Percentiles rank a stretch among this genome's conserved stretches.
Conservation (phyloP, 1,140 invertebrate genomes). For the Sycobia sp. region DNA sequence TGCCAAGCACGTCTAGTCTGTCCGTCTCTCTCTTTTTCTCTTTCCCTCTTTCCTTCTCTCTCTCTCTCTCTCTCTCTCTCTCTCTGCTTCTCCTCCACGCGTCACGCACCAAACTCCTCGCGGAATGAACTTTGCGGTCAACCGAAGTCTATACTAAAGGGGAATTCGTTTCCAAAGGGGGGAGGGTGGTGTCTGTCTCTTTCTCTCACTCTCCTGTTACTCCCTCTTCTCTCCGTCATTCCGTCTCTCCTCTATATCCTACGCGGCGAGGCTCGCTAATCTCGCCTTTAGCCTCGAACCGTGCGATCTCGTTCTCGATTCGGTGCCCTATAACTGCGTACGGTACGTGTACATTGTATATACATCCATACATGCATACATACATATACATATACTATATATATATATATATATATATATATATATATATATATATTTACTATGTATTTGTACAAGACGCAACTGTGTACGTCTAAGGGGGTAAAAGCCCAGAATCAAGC, state of each 20-base stretch:
- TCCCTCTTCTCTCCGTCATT: conserved; percentile 35
- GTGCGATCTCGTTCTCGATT: not conserved
- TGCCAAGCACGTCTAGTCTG: conserved; percentile 35
- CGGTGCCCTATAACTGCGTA: too few species aligned
- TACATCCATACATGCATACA: too few species aligned
- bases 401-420: too few species aligned
- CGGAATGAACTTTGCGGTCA: conserved; percentile 43
- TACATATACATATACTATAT: too few species aligned
- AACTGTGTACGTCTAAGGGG: too few species aligned
- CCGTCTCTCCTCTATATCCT: not conserved
- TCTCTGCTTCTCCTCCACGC: conserved; percentile 26
- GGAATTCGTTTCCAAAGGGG: conserved; percentile 36
- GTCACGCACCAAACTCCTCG: conserved; percentile 22
- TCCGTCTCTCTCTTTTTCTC: conserved; percentile 31
- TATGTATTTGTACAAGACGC: too few species aligned
- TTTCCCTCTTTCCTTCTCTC: conserved; percentile 30
- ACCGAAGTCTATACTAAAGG: conserved; percentile 39
- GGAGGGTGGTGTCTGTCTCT: too few species aligned
- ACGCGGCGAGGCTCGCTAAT: conserved; percentile 17
- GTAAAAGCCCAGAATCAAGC: too few species aligned
- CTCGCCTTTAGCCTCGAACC: not conserved
- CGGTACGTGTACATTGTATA: too few species aligned
- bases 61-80: conserved; percentile 28
- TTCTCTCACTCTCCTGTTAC: conserved; percentile 38
- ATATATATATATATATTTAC: too few species aligned